A percentile compares a stretch with the other conserved stretches of the same genome.
Evolutionary conservation across 2,113 vertebrate genomes (phyloP).

Genomic region (Dissostichus mawsoni): DNA sequence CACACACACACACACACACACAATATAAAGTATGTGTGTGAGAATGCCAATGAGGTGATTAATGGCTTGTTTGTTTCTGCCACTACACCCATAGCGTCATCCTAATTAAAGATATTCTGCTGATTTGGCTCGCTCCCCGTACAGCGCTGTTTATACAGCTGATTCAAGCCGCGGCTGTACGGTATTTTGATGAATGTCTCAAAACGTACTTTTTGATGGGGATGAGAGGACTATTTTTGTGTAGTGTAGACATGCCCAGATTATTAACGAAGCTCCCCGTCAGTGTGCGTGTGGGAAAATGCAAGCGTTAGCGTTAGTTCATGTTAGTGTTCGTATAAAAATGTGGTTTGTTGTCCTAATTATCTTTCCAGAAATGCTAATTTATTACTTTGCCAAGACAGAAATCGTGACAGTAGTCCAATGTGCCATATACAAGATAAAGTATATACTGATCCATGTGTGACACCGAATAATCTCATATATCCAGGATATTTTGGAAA

Average conservation of each 20-base stretch:
- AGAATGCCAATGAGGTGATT: conserved; percentile 53
- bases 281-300: conserved; percentile 14
- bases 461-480: not conserved
- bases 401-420: not conserved
- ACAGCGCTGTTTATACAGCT: conserved; percentile 48
- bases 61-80: conserved; percentile 64
- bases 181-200: conserved; percentile 58
- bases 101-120: conserved; percentile 69
- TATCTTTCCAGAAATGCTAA: conserved; percentile 30
- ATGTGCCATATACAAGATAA: not conserved
- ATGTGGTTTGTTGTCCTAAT: conserved; percentile 36
- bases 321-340: conserved; percentile 14
- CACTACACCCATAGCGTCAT: conserved; percentile 40
- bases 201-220: conserved; percentile 52
- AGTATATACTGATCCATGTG: not conserved
- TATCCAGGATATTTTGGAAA: not conserved
- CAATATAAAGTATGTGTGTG: not conserved
- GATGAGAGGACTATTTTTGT: conserved; percentile 48
- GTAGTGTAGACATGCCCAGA: conserved; percentile 26
- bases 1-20: no score
- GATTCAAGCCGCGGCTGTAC: conserved; percentile 40
- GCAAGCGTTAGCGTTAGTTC: conserved; percentile 10
- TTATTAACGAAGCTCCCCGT: conserved; percentile 31
- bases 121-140: conserved; percentile 46
- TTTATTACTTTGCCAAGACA: not conserved